Conservation (phyloP, 1,140 invertebrate genomes). For the Laodelphax striatellus region DNA sequence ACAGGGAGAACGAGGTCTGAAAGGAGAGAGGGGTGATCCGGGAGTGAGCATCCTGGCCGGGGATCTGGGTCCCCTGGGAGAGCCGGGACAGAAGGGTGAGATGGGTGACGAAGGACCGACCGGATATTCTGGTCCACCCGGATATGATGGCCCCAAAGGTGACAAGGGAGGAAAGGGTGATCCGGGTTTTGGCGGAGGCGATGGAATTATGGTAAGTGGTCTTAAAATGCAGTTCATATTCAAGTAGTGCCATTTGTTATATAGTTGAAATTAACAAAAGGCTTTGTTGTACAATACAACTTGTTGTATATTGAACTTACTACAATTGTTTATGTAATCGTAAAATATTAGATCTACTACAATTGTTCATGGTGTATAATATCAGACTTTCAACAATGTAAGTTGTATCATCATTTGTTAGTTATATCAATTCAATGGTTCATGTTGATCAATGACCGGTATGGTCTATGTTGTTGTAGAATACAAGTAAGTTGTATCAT, state of each 20-base stretch:
- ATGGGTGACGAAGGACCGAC: slow-evolving; percentile 25
- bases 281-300: no score
- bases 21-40: slow-evolving; percentile 27
- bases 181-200: slow-evolving; percentile 23
- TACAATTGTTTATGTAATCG: background rate
- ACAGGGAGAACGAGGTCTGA: slow-evolving; percentile 23
- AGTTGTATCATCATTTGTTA: no score
- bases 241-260: background rate
- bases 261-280: no score
- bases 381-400: no score
- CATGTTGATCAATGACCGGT: no score
- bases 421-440: no score
- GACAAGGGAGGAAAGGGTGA: slow-evolving; percentile 25
- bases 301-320: background rate
- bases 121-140: slow-evolving; percentile 20
- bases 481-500: no score
- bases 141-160: slow-evolving; percentile 22
- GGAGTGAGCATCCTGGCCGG: slow-evolving; percentile 25
- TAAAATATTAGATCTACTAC: background rate
- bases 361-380: no score
- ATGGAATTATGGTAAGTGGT: slow-evolving; percentile 21
- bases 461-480: no score
- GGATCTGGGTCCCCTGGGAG: slow-evolving; percentile 22
- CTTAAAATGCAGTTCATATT: no score
- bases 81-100: slow-evolving; percentile 26